Percentiles rank a stretch among this genome's conserved stretches.
These are phyloP conservation scores for Athripsodes cinereus DNA, from an alignment of 2,888 invertebrate species.

Conservation along the genomic window DNA sequence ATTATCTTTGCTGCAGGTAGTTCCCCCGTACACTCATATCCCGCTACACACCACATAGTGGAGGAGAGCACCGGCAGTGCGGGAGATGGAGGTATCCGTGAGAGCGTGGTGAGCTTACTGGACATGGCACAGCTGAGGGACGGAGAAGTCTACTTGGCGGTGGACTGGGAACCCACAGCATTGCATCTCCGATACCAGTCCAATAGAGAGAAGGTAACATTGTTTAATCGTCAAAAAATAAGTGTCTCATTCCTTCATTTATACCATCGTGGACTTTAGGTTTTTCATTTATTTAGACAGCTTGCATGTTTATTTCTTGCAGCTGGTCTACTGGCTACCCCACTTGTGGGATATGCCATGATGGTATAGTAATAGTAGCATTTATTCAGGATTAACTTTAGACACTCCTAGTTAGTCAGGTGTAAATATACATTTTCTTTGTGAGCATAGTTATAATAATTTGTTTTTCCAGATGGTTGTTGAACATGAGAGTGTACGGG, in stretches of 20 bases:
- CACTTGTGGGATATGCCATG: too few species aligned
- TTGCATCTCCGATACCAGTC: constrained; percentile 83
- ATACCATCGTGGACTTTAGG: too few species aligned
- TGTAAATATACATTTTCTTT: too few species aligned
- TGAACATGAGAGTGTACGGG: constrained; percentile 69
- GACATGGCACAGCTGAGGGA: constrained; percentile 18
- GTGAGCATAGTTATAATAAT: too few species aligned
- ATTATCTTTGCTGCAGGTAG: constrained; percentile 9
- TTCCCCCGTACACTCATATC: constrained; percentile 28
- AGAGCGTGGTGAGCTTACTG: constrained; percentile 13
- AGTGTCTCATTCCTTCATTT: neutral
- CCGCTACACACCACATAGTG: constrained; percentile 1
- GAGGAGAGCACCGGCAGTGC: constrained; percentile 10
- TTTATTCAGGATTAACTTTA: too few species aligned
- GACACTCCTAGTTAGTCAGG: too few species aligned
- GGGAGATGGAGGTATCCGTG: constrained; percentile 8
- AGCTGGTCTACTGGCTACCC: too few species aligned
- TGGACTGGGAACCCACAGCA: constrained; percentile 95
- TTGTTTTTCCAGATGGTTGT: constrained; percentile 54
- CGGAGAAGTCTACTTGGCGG: constrained; percentile 52
- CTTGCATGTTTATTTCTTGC: too few species aligned
- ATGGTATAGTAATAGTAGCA: too few species aligned
- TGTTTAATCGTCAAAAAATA: too few species aligned
- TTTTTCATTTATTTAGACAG: too few species aligned
- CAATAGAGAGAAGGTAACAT: constrained; percentile 60